Conservation (phyloP, 2,888 invertebrate genomes). For the Adineta ricciae region DNA sequence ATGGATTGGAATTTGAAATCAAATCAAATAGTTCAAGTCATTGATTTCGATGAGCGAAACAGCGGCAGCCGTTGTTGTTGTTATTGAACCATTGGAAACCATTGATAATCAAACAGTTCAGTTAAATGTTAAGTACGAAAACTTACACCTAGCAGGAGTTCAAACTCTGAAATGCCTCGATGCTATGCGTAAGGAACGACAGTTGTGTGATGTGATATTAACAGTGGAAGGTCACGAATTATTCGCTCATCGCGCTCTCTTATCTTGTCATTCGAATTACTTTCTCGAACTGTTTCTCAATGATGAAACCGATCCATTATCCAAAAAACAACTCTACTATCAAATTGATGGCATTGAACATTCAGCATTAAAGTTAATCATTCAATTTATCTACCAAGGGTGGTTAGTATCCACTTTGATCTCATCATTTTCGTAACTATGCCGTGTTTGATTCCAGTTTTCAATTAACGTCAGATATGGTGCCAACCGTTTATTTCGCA, state of each 20-base stretch:
- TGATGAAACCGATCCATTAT: neutral
- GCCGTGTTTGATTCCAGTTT: neutral
- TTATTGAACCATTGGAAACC: neutral
- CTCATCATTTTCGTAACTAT: too few relatives aligned
- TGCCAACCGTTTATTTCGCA: neutral
- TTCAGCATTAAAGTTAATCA: neutral
- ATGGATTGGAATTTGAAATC: neutral
- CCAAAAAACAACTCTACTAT: constrained; percentile 1
- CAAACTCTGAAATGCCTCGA: neutral
- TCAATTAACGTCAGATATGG: constrained; percentile 5
- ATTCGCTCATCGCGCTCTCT: neutral
- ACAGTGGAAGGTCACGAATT: constrained; percentile 2
- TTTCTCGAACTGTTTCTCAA: neutral
- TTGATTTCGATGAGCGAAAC: neutral
- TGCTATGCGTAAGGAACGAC: neutral
- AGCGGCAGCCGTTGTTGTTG: neutral
- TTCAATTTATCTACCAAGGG: neutral
- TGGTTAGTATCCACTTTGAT: neutral
- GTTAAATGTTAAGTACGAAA: neutral
- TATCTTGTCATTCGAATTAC: neutral
- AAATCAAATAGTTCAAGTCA: neutral
- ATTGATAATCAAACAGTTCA: neutral
- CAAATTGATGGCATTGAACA: constrained; percentile 2
- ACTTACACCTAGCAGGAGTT: neutral
- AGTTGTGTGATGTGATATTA: neutral